These are phyloP conservation scores for Sterna hirundo DNA, from an alignment of 2,113 vertebrate genomes.

Conservation along the genomic window DNA sequence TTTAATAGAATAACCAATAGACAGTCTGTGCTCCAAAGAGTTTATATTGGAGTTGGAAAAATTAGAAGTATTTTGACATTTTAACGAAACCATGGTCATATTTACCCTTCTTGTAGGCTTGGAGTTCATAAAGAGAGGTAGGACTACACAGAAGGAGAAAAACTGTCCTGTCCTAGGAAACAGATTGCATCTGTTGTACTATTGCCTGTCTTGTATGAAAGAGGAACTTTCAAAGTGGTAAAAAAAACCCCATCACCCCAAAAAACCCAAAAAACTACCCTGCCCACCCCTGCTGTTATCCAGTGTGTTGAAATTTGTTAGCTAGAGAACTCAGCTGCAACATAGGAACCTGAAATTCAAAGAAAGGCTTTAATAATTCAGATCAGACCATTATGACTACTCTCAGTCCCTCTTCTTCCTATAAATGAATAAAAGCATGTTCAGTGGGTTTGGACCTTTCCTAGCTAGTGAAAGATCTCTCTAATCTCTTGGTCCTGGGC, in stretches of 20 bases:
- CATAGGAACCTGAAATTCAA: background rate
- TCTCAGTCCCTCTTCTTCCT: background rate
- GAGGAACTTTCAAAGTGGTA: background rate
- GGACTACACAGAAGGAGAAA: background rate
- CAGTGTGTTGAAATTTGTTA: background rate
- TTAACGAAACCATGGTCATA: background rate
- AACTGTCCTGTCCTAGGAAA: background rate
- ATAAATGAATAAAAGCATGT: background rate
- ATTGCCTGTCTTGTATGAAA: background rate
- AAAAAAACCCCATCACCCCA: rapidly evolving
- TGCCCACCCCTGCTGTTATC: rapidly evolving
- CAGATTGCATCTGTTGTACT: background rate
- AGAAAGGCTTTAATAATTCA: background rate
- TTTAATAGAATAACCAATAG: background rate
- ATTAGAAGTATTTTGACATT: background rate
- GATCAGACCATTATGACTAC: background rate
- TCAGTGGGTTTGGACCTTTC: background rate
- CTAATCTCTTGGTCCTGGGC: background rate
- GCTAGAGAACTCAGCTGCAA: background rate
- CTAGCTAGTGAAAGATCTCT: background rate
- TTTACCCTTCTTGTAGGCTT: background rate
- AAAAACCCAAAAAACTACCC: background rate
- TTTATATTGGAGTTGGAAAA: background rate
- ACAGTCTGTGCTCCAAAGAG: background rate
- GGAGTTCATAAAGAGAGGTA: background rate